Evolutionary conservation across 2,113 vertebrate species (phyloP).

Genomic region (Atrichornis clamosus): DNA sequence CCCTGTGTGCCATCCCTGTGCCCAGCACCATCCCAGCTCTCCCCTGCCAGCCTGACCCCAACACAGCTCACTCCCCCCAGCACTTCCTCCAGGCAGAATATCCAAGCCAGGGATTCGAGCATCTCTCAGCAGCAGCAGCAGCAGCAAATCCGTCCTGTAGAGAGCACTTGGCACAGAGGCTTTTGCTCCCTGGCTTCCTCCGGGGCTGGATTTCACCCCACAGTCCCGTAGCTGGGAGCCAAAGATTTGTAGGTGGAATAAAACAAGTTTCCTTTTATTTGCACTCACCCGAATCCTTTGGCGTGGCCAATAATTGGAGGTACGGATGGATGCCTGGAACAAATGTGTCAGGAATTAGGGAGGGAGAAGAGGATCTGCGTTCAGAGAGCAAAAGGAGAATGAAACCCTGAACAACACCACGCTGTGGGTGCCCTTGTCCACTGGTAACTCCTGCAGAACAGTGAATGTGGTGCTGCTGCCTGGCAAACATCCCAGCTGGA

Average conservation of each 20-base stretch:
- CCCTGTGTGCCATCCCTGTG: not conserved
- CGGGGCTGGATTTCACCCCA: not conserved
- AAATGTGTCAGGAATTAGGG: not conserved
- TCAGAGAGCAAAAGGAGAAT: not conserved
- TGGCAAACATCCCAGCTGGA: not conserved
- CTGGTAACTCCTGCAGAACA: not conserved
- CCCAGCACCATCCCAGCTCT: not conserved
- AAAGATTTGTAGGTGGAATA: slow-evolving; percentile 22
- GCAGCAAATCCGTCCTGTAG: not conserved
- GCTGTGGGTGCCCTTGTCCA: rapidly evolving
- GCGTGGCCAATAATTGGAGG: not conserved
- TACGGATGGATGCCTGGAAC: not conserved
- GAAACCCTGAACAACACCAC: rapidly evolving
- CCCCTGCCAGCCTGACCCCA: not conserved
- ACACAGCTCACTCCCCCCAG: rapidly evolving
- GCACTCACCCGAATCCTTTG: not conserved
- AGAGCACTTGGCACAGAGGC: not conserved
- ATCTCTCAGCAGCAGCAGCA: not conserved
- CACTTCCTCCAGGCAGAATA: not conserved
- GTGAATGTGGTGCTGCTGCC: not conserved
- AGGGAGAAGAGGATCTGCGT: not conserved
- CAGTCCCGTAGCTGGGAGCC: not conserved
- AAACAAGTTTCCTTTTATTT: slow-evolving; percentile 7
- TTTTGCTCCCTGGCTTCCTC: not conserved
- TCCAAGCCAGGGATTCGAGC: not conserved